Evolutionary conservation across 2,113 vertebrate species (phyloP), one percentile per base, ranked within the genome.

Genomic region (Alligator sinensis): DNA sequence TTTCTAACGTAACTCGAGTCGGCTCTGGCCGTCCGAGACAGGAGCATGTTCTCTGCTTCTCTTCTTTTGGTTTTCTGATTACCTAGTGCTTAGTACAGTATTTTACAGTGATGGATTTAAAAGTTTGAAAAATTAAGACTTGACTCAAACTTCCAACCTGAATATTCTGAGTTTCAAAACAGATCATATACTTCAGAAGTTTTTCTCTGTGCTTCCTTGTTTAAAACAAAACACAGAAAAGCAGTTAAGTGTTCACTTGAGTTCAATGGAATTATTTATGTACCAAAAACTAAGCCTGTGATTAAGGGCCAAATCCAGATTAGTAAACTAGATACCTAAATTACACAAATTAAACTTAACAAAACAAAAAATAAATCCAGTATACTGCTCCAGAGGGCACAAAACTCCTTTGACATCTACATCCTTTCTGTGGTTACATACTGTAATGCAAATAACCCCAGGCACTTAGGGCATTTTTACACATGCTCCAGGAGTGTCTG

Each of bases 61-160:
- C 34, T 38, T 22, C 12, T 72, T 72, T 38, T 72, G 34, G 30
- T 72, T 72, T 72, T 47, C 74, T 34, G 57, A 1, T 21, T 2
- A 47, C 47, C 47, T 47, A 0, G 0, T n/a, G 30, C 34, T 21
- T 1, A 0, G 22, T 80, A 47, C 11, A 1, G 16, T 75, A 1
- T 1, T 64, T 21, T 11, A 3, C 58, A 47, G 27, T 4, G 28
- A 22, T 25, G 14, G 9, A 5, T 9, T 4, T 8, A 2, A 10
- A 27, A 38, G 0, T 54, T 79, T 55, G 10, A 75, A 8, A 18
- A 30, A 59, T 66, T 28, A 72, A 3, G 1, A 18, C 19, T 1
- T 34, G 25, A 30, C 5, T 4, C 47, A 77, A 88, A 72, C 17
- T 27, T 9, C 30, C 30, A 5, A 1, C 3, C 0, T 9, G 11